A percentile compares a stretch with the other conserved stretches of the same genome.
Conservation (phyloP, 2,113 vertebrate species). For the Murina feae region DNA sequence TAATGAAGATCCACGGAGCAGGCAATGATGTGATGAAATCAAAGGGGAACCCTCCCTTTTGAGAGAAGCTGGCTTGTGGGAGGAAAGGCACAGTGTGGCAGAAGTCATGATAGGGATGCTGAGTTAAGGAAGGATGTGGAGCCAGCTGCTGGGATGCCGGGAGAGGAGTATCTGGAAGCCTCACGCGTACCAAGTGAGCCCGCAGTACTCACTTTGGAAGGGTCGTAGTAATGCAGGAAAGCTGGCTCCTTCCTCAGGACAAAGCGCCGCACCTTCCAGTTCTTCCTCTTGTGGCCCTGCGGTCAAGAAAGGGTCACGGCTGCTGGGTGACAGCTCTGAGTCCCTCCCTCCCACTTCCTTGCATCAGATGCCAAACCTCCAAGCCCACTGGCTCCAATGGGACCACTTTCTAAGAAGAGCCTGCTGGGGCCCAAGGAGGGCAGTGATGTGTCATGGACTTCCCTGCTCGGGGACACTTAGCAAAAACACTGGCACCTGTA, state of each 20-base stretch:
- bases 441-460: background rate
- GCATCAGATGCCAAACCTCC: background rate
- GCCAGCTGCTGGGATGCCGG: background rate
- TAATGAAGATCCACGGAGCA: background rate
- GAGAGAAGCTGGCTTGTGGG: background rate
- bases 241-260: constrained; percentile 92
- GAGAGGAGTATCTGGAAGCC: background rate
- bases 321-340: background rate
- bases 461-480: background rate
- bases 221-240: constrained; percentile 95
- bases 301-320: background rate
- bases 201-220: constrained; percentile 84
- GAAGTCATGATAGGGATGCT: background rate
- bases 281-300: constrained; percentile 95
- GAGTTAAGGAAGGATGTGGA: background rate
- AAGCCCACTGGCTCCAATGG: background rate
- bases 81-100: fast-evolving
- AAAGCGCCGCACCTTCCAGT: constrained; percentile 97
- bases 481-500: background rate
- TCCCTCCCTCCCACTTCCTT: background rate
- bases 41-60: background rate
- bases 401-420: background rate
- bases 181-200: fast-evolving
- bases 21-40: background rate
- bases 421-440: background rate